A percentile compares a stretch with the other conserved stretches of the same genome.
These are phyloP conservation scores for Ischnus inquisitorius DNA, from an alignment of 2,888 invertebrate species.

Conservation along the genomic window DNA sequence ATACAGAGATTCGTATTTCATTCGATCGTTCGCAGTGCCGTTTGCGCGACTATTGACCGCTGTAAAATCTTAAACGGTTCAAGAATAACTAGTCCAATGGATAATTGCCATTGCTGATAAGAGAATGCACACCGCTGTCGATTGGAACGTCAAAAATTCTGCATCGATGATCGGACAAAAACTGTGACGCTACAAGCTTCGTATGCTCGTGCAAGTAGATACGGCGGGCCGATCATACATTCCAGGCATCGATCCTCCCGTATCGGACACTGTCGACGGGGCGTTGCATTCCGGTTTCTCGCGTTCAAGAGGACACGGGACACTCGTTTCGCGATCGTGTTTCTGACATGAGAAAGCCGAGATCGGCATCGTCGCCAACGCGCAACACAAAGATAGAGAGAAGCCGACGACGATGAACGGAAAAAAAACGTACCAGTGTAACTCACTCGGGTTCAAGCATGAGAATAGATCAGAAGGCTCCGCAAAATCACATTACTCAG, in stretches of 20 bases:
- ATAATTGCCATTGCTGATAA: constrained; percentile 4
- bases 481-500: constrained; percentile 46
- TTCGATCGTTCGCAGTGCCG: constrained; percentile 48
- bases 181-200: background rate
- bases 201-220: constrained; percentile 41
- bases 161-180: constrained; percentile 18
- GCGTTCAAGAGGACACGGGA: constrained; percentile 47
- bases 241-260: constrained; percentile 60
- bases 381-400: background rate
- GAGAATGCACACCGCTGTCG: constrained; percentile 2
- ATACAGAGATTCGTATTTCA: constrained; percentile 20
- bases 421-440: background rate
- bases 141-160: constrained; percentile 29
- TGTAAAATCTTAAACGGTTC: background rate
- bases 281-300: constrained; percentile 63
- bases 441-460: constrained; percentile 45
- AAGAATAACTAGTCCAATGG: background rate
- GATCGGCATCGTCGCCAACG: constrained; percentile 30
- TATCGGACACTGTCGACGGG: constrained; percentile 34
- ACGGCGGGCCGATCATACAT: constrained; percentile 46
- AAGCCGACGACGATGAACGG: no score
- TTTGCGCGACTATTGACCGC: constrained; percentile 43
- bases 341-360: constrained; percentile 63
- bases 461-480: constrained; percentile 54
- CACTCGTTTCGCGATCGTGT: constrained; percentile 65